These are phyloP conservation scores for Gymnogyps californianus DNA, from an alignment of 2,113 vertebrate species.

Conservation along the genomic window DNA sequence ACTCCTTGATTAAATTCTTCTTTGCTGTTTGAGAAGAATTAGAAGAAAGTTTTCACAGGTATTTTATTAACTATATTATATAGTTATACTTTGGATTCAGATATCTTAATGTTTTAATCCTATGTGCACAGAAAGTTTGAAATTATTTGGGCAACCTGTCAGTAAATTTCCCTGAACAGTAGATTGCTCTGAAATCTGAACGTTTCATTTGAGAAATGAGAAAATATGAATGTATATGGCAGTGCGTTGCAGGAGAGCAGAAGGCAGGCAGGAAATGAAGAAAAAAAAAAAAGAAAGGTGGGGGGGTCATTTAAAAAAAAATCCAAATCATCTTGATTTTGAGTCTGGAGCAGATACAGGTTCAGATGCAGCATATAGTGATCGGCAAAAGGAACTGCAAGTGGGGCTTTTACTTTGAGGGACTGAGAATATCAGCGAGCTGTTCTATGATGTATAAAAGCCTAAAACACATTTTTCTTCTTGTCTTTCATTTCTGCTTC, in stretches of 20 bases:
- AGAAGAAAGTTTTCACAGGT: background rate
- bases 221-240: background rate
- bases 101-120: background rate
- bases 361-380: background rate
- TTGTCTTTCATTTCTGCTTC: background rate
- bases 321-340: background rate
- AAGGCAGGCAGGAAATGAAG: background rate
- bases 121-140: background rate
- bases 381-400: background rate
- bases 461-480: background rate
- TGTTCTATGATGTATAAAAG: background rate
- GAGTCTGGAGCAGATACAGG: background rate
- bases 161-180: background rate
- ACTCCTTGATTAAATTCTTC: background rate
- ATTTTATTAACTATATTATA: background rate
- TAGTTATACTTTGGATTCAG: background rate
- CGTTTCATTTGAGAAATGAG: background rate
- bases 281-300: background rate
- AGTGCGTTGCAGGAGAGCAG: background rate
- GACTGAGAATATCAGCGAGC: background rate
- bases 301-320: background rate
- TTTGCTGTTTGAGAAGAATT: background rate
- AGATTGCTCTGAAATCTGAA: background rate
- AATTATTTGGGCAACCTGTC: background rate
- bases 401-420: background rate